Percentiles rank a stretch among this genome's conserved stretches.
Evolutionary conservation across 2,113 vertebrate genomes (phyloP).

Genomic region (Lichenostomus cassidix): DNA sequence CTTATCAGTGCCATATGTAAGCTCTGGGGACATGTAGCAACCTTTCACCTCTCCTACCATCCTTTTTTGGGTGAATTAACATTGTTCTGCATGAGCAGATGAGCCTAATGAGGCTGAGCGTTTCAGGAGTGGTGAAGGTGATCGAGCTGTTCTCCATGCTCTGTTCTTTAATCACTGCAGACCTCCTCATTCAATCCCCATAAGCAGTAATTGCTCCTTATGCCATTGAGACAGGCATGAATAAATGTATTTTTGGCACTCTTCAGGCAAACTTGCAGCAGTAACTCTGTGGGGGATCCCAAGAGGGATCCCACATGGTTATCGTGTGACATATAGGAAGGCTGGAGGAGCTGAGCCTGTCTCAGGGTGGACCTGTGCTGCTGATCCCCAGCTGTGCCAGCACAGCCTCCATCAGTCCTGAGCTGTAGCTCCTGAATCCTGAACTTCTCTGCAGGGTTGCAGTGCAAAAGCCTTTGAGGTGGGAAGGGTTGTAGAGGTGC

Average conservation of each 20-base stretch:
- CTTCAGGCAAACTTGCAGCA: neutral
- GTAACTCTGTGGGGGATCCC: neutral
- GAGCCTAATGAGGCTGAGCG: constrained; percentile 41
- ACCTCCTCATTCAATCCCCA: neutral
- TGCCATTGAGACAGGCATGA: neutral
- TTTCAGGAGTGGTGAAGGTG: constrained; percentile 21
- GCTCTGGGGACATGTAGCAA: neutral
- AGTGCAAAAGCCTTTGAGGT: neutral
- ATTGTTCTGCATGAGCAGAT: constrained; percentile 15
- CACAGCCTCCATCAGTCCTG: neutral
- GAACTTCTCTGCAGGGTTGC: neutral
- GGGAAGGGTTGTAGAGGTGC: neutral
- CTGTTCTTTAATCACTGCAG: constrained; percentile 27
- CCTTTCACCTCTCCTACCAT: constrained; percentile 15
- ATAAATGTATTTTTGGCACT: neutral
- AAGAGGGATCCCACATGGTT: neutral
- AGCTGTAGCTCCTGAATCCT: neutral
- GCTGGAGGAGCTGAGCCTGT: neutral
- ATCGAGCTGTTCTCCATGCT: neutral
- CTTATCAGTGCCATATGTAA: neutral
- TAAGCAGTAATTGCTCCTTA: constrained; percentile 13
- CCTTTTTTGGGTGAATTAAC: constrained; percentile 19
- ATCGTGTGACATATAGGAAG: neutral
- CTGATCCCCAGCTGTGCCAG: neutral
- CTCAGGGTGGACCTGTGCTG: neutral